These are phyloP conservation scores for Thymelicus lineola DNA, from an alignment of 2,888 invertebrate genomes.

Conservation along the genomic window DNA sequence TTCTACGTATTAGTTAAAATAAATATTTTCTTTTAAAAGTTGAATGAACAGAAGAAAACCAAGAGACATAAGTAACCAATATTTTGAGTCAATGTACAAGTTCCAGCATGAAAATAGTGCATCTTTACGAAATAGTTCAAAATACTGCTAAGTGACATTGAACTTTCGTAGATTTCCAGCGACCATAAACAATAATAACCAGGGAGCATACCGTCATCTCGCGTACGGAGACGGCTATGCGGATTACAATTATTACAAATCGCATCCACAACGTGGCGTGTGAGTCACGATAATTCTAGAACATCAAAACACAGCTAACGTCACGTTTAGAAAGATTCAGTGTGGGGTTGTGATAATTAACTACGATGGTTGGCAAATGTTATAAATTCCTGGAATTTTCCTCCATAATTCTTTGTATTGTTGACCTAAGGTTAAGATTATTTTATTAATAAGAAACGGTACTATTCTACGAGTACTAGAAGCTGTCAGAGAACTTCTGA, in stretches of 20 bases:
- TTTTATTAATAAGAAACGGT: too few species aligned
- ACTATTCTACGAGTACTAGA: too few species aligned
- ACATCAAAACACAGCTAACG: constrained; percentile 29
- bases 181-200: constrained; percentile 29
- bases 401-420: too few species aligned
- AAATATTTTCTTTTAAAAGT: too few species aligned
- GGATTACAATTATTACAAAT: constrained; percentile 6
- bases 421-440: too few species aligned
- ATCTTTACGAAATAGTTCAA: not conserved
- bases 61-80: too few species aligned
- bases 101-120: too few species aligned
- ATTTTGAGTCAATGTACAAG: too few species aligned
- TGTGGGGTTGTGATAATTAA: constrained; percentile 12
- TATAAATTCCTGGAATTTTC: too few species aligned
- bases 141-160: not conserved
- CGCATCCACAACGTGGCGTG: constrained; percentile 16
- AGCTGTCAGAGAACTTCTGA: too few species aligned
- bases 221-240: constrained; percentile 12
- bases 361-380: not conserved
- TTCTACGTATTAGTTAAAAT: too few species aligned
- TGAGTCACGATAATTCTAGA: constrained; percentile 27
- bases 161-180: constrained; percentile 18
- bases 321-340: constrained; percentile 20
- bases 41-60: too few species aligned
- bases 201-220: constrained; percentile 11